A percentile compares a stretch with the other conserved stretches of the same genome.
These are phyloP conservation scores for Pheosia tremula DNA, from an alignment of 2,888 invertebrate species.

Conservation along the genomic window DNA sequence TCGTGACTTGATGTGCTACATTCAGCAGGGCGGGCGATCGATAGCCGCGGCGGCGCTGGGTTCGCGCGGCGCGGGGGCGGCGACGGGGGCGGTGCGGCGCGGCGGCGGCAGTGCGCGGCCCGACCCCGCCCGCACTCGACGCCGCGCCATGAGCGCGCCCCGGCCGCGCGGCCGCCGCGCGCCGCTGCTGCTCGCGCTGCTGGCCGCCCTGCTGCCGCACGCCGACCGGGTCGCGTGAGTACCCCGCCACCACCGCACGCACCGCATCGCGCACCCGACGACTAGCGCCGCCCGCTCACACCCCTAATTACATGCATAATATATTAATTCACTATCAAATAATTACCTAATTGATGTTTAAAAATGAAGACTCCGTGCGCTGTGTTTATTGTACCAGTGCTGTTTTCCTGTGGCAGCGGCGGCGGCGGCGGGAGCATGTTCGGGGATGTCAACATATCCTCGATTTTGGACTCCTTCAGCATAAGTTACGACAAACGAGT, in stretches of 20 bases:
- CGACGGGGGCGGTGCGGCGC: constrained; percentile 15
- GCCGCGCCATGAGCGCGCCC: constrained; percentile 47
- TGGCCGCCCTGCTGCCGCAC: constrained; percentile 53
- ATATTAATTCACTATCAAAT: neutral
- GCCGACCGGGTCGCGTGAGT: constrained; percentile 60
- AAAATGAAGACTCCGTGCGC: constrained; percentile 1
- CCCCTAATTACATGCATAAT: neutral
- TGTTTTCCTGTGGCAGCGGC: constrained; percentile 77
- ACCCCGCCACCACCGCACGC: constrained; percentile 12
- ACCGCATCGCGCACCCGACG: neutral
- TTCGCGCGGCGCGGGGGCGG: constrained; percentile 16
- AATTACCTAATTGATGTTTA: neutral
- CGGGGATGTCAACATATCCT: constrained; percentile 95
- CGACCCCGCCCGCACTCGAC: constrained; percentile 22
- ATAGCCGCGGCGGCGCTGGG: constrained; percentile 6
- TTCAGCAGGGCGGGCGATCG: neutral
- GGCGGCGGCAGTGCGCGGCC: constrained; percentile 44
- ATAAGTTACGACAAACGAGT: constrained; percentile 98
- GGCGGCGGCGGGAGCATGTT: constrained; percentile 87
- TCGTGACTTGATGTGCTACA: neutral
- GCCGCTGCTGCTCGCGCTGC: constrained; percentile 54
- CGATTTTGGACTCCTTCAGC: constrained; percentile 96
- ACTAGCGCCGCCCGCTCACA: neutral
- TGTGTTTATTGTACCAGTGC: constrained; percentile 16
- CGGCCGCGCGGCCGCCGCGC: constrained; percentile 47